Percentiles rank a stretch among this genome's conserved stretches.
Evolutionary conservation across 2,113 vertebrate species (phyloP).

Genomic region (Megaceryle torquata): DNA sequence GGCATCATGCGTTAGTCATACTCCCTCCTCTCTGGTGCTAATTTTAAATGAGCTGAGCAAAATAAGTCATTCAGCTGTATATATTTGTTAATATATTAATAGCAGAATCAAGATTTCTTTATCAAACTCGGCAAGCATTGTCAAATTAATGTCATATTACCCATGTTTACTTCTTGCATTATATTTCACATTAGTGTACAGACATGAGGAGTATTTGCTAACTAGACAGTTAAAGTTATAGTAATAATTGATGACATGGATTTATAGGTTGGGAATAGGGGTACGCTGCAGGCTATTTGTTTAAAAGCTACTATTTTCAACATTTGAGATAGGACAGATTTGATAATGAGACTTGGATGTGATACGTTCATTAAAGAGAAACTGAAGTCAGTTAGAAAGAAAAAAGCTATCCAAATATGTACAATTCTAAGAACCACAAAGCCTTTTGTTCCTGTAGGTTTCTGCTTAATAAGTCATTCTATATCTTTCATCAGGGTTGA

Average conservation of each 20-base stretch:
- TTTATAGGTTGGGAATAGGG: neutral
- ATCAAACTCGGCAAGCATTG: neutral
- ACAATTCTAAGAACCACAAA: neutral
- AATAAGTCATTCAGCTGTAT: neutral
- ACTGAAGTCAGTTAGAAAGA: neutral
- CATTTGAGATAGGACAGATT: neutral
- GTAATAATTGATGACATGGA: neutral
- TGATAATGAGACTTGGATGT: neutral
- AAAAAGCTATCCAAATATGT: neutral
- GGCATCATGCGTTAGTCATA: neutral
- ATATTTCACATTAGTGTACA: neutral
- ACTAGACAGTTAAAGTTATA: neutral
- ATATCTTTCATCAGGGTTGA: neutral
- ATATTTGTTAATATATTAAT: neutral
- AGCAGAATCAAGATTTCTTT: neutral
- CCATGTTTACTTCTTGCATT: neutral
- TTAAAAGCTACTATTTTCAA: neutral
- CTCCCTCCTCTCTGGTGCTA: neutral
- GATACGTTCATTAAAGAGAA: neutral
- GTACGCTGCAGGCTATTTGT: neutral
- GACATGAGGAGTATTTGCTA: neutral
- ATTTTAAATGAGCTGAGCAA: neutral
- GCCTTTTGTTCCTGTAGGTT: neutral
- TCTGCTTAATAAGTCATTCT: neutral
- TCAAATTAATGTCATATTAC: neutral